phyloP scores from a whole-genome alignment of 2,888 invertebrate species.

The Campaea margaritaria region DNA sequence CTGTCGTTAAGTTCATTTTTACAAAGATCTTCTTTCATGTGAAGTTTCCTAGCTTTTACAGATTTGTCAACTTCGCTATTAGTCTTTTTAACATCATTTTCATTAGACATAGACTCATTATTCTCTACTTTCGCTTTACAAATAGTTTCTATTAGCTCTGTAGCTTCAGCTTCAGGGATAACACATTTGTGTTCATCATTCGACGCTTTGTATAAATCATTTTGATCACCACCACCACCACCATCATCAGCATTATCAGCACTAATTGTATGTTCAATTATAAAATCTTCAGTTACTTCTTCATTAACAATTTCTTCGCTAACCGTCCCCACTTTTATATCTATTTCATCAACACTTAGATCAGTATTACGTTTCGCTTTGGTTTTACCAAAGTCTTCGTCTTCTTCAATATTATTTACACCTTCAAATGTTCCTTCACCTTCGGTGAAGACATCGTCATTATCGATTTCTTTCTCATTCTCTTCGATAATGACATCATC shows the following conservation, averaged over 20 bases:
- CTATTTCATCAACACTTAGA: slow-evolving; percentile 3
- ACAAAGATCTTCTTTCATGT: no score
- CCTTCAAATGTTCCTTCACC: slow-evolving; percentile 35
- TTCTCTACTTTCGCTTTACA: neutral
- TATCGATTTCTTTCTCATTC: slow-evolving; percentile 43
- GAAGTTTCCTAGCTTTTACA: neutral
- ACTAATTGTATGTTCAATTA: neutral
- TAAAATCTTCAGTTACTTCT: slow-evolving; percentile 13
- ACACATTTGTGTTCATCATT: neutral
- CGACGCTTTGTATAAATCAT: neutral
- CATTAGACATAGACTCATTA: no score
- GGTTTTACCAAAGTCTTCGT: slow-evolving; percentile 1
- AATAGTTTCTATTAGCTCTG: neutral
- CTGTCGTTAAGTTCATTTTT: no score
- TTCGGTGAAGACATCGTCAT: slow-evolving; percentile 26
- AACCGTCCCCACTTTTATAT: slow-evolving; percentile 13
- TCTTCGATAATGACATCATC: slow-evolving; percentile 38
- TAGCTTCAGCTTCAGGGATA: neutral
- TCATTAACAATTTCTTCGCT: slow-evolving; percentile 4
- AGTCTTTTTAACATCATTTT: no score
- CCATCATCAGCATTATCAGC: slow-evolving; percentile 3
- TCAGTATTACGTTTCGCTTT: neutral
- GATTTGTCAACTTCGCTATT: neutral
- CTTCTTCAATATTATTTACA: slow-evolving; percentile 31
- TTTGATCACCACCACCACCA: no score